Evolutionary conservation across 2,888 invertebrate genomes (phyloP), one percentile per base, ranked within the genome.

Genomic region (Diploptera punctata): DNA sequence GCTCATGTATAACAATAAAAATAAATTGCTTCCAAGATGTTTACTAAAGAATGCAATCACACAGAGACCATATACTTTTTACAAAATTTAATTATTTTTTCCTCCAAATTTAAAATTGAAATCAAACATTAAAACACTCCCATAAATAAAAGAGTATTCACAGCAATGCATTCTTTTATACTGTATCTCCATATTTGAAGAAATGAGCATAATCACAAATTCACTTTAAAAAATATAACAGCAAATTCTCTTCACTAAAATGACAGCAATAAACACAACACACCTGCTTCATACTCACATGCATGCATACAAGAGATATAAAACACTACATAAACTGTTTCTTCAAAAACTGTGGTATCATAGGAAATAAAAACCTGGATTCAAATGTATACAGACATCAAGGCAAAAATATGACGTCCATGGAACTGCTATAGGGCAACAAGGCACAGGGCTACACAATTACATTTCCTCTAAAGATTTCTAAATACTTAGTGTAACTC

Each of bases 381-480:
- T 7, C 10, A 33, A 29, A 16, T 57, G 57, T 57, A n/a, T 29
- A 16, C 29, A 57, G 57, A 31, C 57, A 57, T 57, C 24, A 57
- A 57, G 57, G 26, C 31, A 29, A 33, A 33, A 33, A 33, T 9
- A 57, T 54, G 54, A 54, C 26, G 57, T 57, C 57, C 26, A 29
- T 57, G 57, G 57, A 57, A 57, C 57, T 57, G 57, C 57, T 57
- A n/a, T n/a, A 57, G 57, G 57, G 57, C 57, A 57, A 29, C 57
- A 57, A 57, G 57, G 57, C 57, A 57, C 57, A 57, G 57, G 57
- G 24, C 29, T 29, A 57, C 57, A 3, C 3, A 9, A 57, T 10
- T n/a, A n/a, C 31, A 31, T 57, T 57, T 57, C 57, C 29, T 29
- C 57, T 57, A 24, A 57, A 57, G 16, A 31, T 24, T n/a, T 5